Percentiles rank a stretch among this genome's conserved stretches.
These are phyloP conservation scores for Stenurella melanura DNA, from an alignment of 2,888 invertebrate genomes.

Conservation along the genomic window DNA sequence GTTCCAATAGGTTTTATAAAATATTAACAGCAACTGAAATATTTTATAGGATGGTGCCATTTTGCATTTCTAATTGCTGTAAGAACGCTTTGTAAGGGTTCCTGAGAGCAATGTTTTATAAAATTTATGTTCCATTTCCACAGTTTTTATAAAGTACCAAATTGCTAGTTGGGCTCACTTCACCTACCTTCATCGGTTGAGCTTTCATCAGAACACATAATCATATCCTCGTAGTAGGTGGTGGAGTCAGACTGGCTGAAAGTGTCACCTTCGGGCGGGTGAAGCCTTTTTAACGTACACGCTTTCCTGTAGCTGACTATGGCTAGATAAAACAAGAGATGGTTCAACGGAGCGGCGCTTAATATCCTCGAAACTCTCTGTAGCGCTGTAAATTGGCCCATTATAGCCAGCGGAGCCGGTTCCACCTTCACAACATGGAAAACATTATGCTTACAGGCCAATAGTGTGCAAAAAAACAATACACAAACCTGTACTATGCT, in stretches of 20 bases:
- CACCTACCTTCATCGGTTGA: slow-evolving; percentile 92
- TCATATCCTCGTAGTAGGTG: slow-evolving; percentile 96
- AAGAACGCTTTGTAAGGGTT: too few species aligned
- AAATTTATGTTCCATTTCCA: too few species aligned
- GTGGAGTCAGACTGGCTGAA: slow-evolving; percentile 93
- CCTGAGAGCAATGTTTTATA: too few species aligned
- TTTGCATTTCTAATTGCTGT: too few species aligned
- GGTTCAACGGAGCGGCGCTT: slow-evolving; percentile 83
- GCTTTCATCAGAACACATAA: slow-evolving; percentile 93
- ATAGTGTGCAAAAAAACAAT: not conserved
- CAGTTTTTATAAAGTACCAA: too few species aligned
- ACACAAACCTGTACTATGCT: slow-evolving; percentile 63
- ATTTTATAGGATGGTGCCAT: too few species aligned
- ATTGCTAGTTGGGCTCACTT: too few species aligned
- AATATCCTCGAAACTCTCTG: slow-evolving; percentile 83
- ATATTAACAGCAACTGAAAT: too few species aligned
- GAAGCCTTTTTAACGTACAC: slow-evolving; percentile 87
- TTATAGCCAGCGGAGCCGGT: slow-evolving; percentile 80
- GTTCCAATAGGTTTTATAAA: too few species aligned
- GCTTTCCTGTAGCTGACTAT: slow-evolving; percentile 94
- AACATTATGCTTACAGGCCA: not conserved
- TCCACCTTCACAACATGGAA: slow-evolving; percentile 65
- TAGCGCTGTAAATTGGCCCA: slow-evolving; percentile 80
- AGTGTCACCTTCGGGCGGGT: slow-evolving; percentile 90
- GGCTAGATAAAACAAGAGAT: slow-evolving; percentile 90